Conservation (phyloP, 2,888 invertebrate genomes). For the Cephus rjabovi region DNA sequence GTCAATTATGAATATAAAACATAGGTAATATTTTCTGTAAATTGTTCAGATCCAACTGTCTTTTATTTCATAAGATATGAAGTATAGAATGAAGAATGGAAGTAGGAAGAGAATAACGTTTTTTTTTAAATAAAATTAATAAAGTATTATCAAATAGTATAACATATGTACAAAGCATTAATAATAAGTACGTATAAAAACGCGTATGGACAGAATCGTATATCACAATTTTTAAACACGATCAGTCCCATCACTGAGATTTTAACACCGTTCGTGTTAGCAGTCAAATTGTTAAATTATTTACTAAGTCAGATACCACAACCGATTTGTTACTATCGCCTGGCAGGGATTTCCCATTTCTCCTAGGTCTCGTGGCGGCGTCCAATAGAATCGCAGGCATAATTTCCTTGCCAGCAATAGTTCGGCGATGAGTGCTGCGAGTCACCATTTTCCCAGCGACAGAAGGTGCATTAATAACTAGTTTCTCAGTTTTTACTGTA, state of each 20-base stretch:
- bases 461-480: neutral
- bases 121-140: neutral
- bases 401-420: neutral
- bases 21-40: neutral
- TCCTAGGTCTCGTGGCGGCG: neutral
- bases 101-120: neutral
- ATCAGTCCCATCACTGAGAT: neutral
- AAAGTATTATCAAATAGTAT: neutral
- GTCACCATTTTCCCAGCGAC: neutral
- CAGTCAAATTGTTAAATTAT: neutral
- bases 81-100: neutral
- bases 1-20: neutral
- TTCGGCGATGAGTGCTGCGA: neutral
- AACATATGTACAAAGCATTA: neutral
- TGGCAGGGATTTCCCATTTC: neutral
- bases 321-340: neutral
- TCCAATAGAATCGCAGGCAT: neutral
- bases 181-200: neutral
- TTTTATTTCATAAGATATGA: neutral
- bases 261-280: neutral
- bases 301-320: neutral
- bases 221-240: neutral
- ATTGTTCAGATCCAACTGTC: neutral
- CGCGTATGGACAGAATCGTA: neutral
- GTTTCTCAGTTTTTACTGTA: neutral